phyloP scores from a whole-genome alignment of 2,888 invertebrate genomes.

The Erebia ligea region DNA sequence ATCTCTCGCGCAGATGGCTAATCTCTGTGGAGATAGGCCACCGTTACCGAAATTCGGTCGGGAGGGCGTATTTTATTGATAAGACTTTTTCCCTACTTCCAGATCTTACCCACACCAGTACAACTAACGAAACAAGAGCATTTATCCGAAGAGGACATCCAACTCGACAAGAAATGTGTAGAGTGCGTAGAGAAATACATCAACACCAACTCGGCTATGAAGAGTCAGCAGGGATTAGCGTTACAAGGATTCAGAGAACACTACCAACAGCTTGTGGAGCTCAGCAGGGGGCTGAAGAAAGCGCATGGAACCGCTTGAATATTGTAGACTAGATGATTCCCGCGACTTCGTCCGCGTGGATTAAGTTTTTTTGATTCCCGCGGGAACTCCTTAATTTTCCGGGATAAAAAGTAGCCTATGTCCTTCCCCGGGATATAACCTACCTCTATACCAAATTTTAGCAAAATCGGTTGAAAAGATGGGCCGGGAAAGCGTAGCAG shows the following conservation, averaged over 20 bases:
- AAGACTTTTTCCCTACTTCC: conserved; percentile 38
- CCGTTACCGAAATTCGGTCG: too few species aligned
- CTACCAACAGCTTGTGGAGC: conserved; percentile 82
- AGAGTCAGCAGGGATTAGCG: conserved; percentile 87
- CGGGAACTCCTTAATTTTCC: too few species aligned
- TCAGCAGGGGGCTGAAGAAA: conserved; percentile 85
- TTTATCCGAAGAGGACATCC: conserved; percentile 79
- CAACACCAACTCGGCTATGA: conserved; percentile 84
- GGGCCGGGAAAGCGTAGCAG: too few species aligned
- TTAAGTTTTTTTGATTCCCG: too few species aligned
- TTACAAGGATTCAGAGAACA: conserved; percentile 88
- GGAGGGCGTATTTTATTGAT: neutral
- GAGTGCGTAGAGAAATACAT: conserved; percentile 85
- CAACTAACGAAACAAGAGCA: conserved; percentile 71
- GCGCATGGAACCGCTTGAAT: conserved; percentile 84
- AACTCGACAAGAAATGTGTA: conserved; percentile 81
- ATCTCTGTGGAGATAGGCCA: too few species aligned
- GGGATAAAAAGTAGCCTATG: too few species aligned
- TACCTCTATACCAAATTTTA: too few species aligned
- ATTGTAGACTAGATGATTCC: too few species aligned
- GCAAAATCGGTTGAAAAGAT: too few species aligned
- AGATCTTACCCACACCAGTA: conserved; percentile 72
- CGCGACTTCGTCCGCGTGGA: too few species aligned
- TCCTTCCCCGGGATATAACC: too few species aligned
- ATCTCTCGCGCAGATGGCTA: too few species aligned